phyloP scores from a whole-genome alignment of 2,113 vertebrate genomes.

The Agelaius tricolor region DNA sequence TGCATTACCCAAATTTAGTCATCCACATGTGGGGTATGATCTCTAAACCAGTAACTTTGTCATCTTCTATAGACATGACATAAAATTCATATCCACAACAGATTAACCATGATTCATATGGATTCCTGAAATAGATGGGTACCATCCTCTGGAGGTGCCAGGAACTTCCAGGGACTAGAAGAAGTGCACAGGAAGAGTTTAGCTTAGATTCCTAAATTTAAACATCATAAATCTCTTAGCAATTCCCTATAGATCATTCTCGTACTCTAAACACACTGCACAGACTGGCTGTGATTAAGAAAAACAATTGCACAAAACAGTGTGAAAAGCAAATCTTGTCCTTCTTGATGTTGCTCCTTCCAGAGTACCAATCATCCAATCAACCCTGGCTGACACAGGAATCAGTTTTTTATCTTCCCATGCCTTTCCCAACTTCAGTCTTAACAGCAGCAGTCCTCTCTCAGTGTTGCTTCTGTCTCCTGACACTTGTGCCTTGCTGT shows the following conservation, averaged over 20 bases:
- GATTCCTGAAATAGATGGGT: background rate
- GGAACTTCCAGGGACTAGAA: background rate
- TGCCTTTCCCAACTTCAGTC: background rate
- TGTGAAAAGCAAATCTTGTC: background rate
- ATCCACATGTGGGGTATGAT: background rate
- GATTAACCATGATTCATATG: background rate
- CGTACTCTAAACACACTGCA: background rate
- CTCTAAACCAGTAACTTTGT: background rate
- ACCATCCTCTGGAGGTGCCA: background rate
- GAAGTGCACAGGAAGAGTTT: background rate
- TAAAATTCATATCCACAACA: background rate
- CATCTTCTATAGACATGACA: background rate
- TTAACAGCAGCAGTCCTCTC: background rate
- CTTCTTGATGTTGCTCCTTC: background rate
- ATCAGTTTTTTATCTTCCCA: fast-evolving
- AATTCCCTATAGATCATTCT: background rate
- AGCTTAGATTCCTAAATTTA: background rate
- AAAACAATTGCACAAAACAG: background rate
- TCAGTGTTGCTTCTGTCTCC: background rate
- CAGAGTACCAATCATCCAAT: background rate
- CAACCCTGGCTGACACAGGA: background rate
- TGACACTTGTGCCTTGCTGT: background rate
- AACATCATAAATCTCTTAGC: background rate
- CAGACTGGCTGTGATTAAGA: background rate
- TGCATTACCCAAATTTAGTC: background rate